These are phyloP conservation scores for Amniataba percoides DNA, from an alignment of 2,797 vertebrate species.

Conservation along the genomic window DNA sequence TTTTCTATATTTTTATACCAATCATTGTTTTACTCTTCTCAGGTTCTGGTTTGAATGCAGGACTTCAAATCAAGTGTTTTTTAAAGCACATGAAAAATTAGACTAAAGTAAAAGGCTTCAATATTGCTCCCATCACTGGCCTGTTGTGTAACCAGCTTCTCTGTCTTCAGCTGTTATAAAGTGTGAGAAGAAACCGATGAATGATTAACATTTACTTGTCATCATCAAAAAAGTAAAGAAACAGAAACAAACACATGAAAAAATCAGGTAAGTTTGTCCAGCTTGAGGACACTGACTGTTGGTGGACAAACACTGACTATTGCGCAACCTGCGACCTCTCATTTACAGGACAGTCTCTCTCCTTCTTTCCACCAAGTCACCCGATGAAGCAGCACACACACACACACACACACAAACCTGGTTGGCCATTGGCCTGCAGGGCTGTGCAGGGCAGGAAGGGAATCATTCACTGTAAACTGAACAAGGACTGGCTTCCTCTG, in stretches of 20 bases:
- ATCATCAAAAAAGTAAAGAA: too few relatives aligned
- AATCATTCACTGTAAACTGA: conserved; percentile 88
- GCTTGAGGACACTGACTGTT: conserved; percentile 39
- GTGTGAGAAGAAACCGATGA: neutral
- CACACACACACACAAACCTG: conserved; percentile 61
- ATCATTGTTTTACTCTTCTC: too few relatives aligned
- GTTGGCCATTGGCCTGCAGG: conserved; percentile 80
- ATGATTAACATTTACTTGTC: neutral
- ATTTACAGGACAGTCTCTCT: conserved; percentile 44
- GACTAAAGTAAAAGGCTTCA: neutral
- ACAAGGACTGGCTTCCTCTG: conserved; percentile 87
- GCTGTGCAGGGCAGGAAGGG: conserved; percentile 86
- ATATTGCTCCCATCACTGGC: neutral
- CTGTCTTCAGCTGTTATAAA: neutral
- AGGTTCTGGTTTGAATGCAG: too few relatives aligned
- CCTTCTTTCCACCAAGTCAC: conserved; percentile 43
- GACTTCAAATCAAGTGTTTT: too few relatives aligned
- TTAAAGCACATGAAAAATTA: too few relatives aligned
- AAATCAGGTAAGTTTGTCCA: neutral
- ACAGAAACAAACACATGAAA: too few relatives aligned
- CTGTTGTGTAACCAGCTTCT: too few relatives aligned
- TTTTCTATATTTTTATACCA: neutral
- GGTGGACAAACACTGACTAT: conserved; percentile 52
- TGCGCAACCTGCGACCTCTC: conserved; percentile 55
- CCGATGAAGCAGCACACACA: conserved; percentile 27